Evolutionary conservation across 2,888 invertebrate species (phyloP), one percentile per base, ranked within the genome.

Genomic region (Drosophila buzzatii): DNA sequence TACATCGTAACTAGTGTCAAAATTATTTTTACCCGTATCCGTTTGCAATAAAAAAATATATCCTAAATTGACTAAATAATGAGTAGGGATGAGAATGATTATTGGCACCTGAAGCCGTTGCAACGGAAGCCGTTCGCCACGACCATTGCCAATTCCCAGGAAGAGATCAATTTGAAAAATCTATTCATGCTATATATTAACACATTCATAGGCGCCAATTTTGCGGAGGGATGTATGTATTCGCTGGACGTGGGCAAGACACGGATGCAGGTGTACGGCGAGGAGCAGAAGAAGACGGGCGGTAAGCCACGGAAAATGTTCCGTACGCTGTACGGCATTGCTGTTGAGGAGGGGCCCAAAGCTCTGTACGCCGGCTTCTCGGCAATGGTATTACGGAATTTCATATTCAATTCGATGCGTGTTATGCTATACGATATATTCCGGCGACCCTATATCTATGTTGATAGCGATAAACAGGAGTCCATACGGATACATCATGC

Each of bases 321-420:
- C 9, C 10, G 20, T 16, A 81, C 76, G 0, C 2, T 79, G 1
- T 14, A 41, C 0, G 69, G 69, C 8, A 70, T 82, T 14, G n/a
- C 41, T 1, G 10, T 14, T 0, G 58, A 64, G 27, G 85, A 85
- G 49, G 78, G 81, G 0, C 12, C 69, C 1, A 56, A 16, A 14
- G 52, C 66, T 0, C 55, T 82, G 0, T 85, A 79, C 9, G 56
- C 73, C 4, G 88, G 88, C 7, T 75, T 85, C 20, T 73, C 86
- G 10, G 47, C 83, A 0, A 73, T 85, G 85, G 45, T 85, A 0
- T 7, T 73, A 0, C 73, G 85, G 0, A 81, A 73, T 42, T 62
- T 88, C 14, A 55, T 85, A 2, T 88, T 88, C 45, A 85, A 85
- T 31, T 81, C 81, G 7, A 5, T 70, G 8, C 83, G 88, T 0